Base-by-base conservation (phyloP, 1,140 invertebrate genomes). In the Caenorhabditis brenneri region DNA sequence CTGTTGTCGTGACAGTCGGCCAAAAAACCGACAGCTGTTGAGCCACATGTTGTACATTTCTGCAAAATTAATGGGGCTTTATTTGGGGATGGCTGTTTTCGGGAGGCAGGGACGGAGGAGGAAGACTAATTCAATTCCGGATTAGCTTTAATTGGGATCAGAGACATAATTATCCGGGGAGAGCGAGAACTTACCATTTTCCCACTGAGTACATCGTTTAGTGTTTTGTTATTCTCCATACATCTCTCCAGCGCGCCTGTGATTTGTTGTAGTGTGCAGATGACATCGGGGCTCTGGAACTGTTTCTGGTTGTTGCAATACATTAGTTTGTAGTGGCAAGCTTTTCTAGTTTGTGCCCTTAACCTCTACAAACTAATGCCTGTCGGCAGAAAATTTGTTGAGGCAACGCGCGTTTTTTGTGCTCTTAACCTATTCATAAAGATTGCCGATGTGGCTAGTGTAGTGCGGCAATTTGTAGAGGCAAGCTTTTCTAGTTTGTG, bases 1-100 rank as follows among this genome's bases (percentile, higher is more conserved):
- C 65, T 74, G 65, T n/a, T n/a, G n/a, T 74, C 65, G 22, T 74
- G 65, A 24, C 65, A 74, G n/a, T 74, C 65, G 36, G 65, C n/a
- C 0, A 74, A 36, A 24, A 74, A 31, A 42, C 65, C 65, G 65
- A 74, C 65, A 74, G 65, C 42, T 74, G 65, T 74, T 42, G 65
- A 31, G 65, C 65, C 65, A 74, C 65, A 74, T 74, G 65, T 74
- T 74, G 65, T 74, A 74, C 65, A 74, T 42, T 74, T 74, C 65
- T 74, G 36, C n/a, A 74, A 74, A 6, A 42, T 42, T 42, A 74
- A 42, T 42, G n/a, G 10, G 22, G 5, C 65, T 5, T 39, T 65
- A 19, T 42, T 46, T 65, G 6, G 22, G 15, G 22, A 27, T 55
- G 53, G 15, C 24, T 58, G 27, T 27, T 5, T 24, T 4, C 6